Base-by-base conservation (phyloP, 2,888 invertebrate species). In the Ellobium chinense region DNA sequence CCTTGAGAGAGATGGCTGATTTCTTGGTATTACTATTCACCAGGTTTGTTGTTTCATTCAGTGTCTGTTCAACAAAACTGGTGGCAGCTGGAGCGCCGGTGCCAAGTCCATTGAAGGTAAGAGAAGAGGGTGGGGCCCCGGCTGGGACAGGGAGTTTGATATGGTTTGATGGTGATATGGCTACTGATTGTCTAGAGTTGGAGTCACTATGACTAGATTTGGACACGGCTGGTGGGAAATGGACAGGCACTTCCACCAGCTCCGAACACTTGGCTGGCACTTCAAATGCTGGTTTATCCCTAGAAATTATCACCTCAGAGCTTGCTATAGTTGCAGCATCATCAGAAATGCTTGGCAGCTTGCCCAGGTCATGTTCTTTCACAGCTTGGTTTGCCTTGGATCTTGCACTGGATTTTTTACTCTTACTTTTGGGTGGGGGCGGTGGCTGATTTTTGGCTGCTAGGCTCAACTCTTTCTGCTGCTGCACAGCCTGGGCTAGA, bases 381-480 rank as follows among this genome's bases (percentile, higher is more conserved):
- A 18, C 7, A 27, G 46, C 34, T 36, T 70, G 37, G 36, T 60
- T 75, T 24, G 69, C 27, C 29, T 68, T 80, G 31, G 80, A 36
- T 31, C 74, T 36, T 3, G 65, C 37, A n/a, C 69, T 65, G 9
- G 65, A 54, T n/a, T 75, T 80, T 36, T 74, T 75, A 58, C 69
- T 80, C 54, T 74, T 80, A 34, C 75, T 69, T 68, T 80, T 80
- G 31, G 75, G 80, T 7, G 80, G 69, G 7, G 80, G 69, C 21
- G 75, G 80, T 1, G 80, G 80, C 21, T 75, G 75, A 24, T 80
- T 80, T 58, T 80, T 75, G 39, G 80, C 75, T 39, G 80, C 80
- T 39, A 80, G 34, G 24, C 46, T 75, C 37, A 80, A 62, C 34
- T 80, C 80, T 54, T 39, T 68, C 34, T 80, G 80, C 34, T 80